Base-by-base conservation (phyloP, 2,113 vertebrate species). In the Triplophysa rosa region DNA sequence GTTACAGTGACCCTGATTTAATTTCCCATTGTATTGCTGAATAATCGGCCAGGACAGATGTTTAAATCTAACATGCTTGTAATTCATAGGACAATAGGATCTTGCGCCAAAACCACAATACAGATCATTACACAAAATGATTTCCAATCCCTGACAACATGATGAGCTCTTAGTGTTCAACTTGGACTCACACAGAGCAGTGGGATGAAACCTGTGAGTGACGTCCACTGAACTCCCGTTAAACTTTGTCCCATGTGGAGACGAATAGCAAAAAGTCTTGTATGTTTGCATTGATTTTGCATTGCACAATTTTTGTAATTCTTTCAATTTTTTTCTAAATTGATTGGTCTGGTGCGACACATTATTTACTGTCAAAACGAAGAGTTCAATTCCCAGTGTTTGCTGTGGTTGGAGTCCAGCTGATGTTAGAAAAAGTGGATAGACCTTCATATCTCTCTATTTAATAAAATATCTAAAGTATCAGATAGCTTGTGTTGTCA, bases 111-210 rank as follows among this genome's bases (percentile, higher is more conserved):
- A 70, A 37, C 49, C 26, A 56, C 49, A 37, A 56, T 56, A 70
- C 26, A 56, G 26, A 33, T 70, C 68, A 70, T 70, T 56, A 3
- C 49, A 56, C 68, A 8, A 56, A 56, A 70, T 8, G 17, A 70
- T 71, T 37, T 37, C 56, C 49, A 71, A 1, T 21, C 56, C 68
- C 13, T 70, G 17, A 56, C 49, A 56, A 8, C 45, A 12, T 19
- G 12, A 37, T 24, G 19, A 10, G 19, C 54, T 70, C 2, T 37
- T 29, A 37, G 49, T 12, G 26, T 56, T 70, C 52, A 17, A 17
- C 47, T 19, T 10, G 67, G 24, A 54, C 47, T 26, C 67, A 19
- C 17, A 29, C 16, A 49, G 67, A 26, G 67, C 23, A 52, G 13
- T 9, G 66, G 8, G 42, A 47, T 21, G 12, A 23, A 24, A 24